Percentiles rank a stretch among this genome's conserved stretches.
These are phyloP conservation scores for Labeo catla DNA, from an alignment of 2,113 vertebrate genomes.

Conservation along the genomic window DNA sequence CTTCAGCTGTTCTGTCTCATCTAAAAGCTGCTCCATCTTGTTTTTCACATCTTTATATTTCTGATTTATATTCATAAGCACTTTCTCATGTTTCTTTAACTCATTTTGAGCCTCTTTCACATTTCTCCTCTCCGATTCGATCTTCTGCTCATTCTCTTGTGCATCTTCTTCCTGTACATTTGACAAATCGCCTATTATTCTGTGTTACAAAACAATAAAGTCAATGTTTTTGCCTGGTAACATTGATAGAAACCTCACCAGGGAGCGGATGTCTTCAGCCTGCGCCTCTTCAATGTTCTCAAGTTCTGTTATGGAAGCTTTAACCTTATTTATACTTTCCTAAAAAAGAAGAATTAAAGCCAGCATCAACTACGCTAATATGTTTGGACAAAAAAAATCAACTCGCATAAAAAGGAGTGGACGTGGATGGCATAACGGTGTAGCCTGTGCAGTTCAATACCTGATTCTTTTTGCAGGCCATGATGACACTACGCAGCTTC, in stretches of 20 bases:
- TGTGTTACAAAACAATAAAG: too few relatives aligned
- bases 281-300: slow-evolving; percentile 83
- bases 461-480: slow-evolving; percentile 76
- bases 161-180: slow-evolving; percentile 79
- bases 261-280: slow-evolving; percentile 73
- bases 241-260: slow-evolving; percentile 73
- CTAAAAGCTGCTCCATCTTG: slow-evolving; percentile 78
- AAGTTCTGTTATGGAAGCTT: slow-evolving; percentile 73
- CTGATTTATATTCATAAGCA: slow-evolving; percentile 72
- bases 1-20: slow-evolving; percentile 78
- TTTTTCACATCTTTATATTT: slow-evolving; percentile 76
- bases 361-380: neutral
- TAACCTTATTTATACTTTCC: slow-evolving; percentile 54
- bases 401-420: too few relatives aligned
- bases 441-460: slow-evolving; percentile 63
- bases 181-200: neutral
- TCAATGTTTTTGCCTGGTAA: neutral
- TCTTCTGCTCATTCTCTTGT: slow-evolving; percentile 77
- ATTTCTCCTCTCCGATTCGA: slow-evolving; percentile 73
- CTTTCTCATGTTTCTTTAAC: slow-evolving; percentile 69
- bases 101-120: slow-evolving; percentile 72
- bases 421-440: neutral
- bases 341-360: neutral
- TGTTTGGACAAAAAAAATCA: neutral
- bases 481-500: slow-evolving; percentile 64